Evolutionary conservation across 2,797 vertebrate genomes (phyloP).

Genomic region (Phrynocephalus forsythii): DNA sequence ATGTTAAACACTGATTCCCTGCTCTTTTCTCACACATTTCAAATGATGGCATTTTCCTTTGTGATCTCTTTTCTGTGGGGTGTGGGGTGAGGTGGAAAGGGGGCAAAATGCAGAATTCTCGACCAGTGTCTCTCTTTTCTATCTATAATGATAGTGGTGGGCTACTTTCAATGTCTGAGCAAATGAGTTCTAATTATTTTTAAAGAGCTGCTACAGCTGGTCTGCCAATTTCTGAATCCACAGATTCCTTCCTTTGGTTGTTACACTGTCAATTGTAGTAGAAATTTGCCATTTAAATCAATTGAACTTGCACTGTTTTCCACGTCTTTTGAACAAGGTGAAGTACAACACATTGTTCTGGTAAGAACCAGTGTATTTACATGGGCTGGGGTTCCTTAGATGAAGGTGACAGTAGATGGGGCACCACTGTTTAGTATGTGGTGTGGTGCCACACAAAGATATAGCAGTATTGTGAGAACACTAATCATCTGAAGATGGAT

Average conservation of each 20-base stretch:
- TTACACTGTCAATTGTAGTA: too few species aligned
- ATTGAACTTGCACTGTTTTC: too few species aligned
- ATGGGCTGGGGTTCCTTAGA: not conserved
- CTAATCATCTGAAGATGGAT: not conserved
- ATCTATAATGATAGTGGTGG: not conserved
- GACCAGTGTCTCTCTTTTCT: not conserved
- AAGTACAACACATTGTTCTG: not conserved
- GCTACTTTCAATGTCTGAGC: not conserved
- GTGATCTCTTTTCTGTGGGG: too few species aligned
- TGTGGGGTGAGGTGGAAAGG: too few species aligned
- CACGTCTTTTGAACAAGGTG: too few species aligned
- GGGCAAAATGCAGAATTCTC: not conserved
- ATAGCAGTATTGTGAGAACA: not conserved
- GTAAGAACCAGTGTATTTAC: too few species aligned
- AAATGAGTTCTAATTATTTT: not conserved
- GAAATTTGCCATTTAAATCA: too few species aligned
- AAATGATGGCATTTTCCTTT: too few species aligned
- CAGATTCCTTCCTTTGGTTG: too few species aligned
- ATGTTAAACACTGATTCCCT: too few species aligned
- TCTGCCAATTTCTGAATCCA: too few species aligned
- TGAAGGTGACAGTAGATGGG: not conserved
- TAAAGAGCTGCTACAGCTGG: not conserved
- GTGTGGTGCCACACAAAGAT: not conserved
- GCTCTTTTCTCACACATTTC: too few species aligned
- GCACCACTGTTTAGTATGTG: not conserved